These are phyloP conservation scores for Sebastes iracundus DNA, from an alignment of 2,797 vertebrate species.

Conservation along the genomic window DNA sequence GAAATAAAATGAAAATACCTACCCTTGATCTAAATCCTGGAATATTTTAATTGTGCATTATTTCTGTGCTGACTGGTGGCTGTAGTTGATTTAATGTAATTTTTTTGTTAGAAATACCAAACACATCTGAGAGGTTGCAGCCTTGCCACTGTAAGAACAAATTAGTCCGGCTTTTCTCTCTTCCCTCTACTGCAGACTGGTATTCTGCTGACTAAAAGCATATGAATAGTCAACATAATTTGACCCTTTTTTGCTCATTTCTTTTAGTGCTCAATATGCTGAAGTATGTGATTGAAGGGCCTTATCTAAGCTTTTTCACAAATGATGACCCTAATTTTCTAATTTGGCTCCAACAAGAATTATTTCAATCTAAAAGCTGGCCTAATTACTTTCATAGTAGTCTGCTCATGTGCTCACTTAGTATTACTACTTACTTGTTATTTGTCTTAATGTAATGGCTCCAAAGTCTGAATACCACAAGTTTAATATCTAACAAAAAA, in stretches of 20 bases:
- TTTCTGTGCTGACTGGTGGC: not conserved
- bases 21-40: not conserved
- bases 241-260: not conserved
- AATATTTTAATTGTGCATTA: not conserved
- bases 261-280: not conserved
- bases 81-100: not conserved
- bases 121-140: not conserved
- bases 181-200: not conserved
- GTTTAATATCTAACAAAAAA: not conserved
- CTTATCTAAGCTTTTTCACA: not conserved
- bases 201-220: not conserved
- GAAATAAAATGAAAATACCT: not conserved
- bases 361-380: not conserved
- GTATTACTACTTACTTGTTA: no score
- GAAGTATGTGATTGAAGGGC: not conserved
- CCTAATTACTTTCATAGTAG: not conserved
- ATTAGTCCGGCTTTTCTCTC: not conserved
- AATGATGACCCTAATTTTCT: constrained; percentile 1
- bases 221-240: not conserved
- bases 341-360: not conserved
- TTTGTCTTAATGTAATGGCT: not conserved
- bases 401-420: not conserved
- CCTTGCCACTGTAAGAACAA: not conserved
- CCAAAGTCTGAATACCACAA: not conserved
- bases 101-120: no score